Evolutionary conservation across 2,113 vertebrate genomes (phyloP).

Genomic region (Butastur rufipennis): DNA sequence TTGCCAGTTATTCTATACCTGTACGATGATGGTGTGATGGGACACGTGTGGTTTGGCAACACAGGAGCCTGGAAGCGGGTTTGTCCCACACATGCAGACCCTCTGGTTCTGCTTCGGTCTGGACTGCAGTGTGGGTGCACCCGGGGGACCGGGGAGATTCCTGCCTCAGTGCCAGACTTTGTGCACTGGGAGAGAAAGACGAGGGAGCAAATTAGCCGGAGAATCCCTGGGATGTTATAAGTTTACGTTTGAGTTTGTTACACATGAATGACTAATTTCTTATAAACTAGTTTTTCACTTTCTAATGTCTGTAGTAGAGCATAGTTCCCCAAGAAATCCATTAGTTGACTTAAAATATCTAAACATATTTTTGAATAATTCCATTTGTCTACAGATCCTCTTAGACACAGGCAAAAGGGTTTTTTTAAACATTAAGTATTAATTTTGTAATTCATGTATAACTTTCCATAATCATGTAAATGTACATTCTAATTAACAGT

Average conservation of each 20-base stretch:
- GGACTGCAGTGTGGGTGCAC: background rate
- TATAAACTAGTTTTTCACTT: background rate
- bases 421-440: background rate
- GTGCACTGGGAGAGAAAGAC: background rate
- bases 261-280: background rate
- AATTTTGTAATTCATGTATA: conserved; percentile 35
- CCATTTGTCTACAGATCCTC: background rate
- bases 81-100: background rate
- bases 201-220: background rate
- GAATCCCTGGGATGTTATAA: background rate
- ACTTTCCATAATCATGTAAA: conserved; percentile 22
- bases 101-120: background rate
- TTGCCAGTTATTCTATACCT: background rate
- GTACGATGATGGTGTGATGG: background rate
- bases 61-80: background rate
- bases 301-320: background rate
- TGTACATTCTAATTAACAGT: conserved; percentile 40
- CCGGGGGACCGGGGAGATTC: accelerated
- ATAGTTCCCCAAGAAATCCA: background rate
- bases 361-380: background rate
- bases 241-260: background rate
- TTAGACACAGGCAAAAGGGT: background rate
- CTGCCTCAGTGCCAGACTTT: too few relatives aligned
- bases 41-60: background rate
- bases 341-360: background rate